phyloP scores from a whole-genome alignment of 2,888 invertebrate species.

The Pyrochroa serraticornis region DNA sequence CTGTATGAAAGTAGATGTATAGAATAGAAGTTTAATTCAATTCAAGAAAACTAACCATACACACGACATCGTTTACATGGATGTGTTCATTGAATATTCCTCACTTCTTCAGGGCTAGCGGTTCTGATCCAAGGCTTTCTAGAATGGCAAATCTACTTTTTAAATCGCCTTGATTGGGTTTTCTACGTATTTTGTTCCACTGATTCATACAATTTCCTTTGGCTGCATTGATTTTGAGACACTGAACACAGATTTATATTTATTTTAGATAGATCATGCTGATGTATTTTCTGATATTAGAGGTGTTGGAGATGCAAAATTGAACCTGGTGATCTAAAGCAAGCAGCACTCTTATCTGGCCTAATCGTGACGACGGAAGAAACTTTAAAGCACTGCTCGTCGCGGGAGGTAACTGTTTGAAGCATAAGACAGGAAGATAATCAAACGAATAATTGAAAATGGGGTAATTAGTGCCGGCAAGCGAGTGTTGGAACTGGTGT shows the following conservation, averaged over 20 bases:
- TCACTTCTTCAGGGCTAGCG: conserved; percentile 23
- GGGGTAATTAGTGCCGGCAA: conserved; percentile 34
- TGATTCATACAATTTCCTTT: background rate
- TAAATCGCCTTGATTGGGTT: conserved; percentile 15
- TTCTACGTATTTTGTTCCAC: conserved; percentile 5
- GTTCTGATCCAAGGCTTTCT: conserved; percentile 23
- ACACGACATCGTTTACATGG: background rate
- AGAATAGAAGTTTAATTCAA: background rate
- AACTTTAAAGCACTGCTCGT: too few species aligned
- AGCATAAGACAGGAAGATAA: too few species aligned
- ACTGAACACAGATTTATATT: too few species aligned
- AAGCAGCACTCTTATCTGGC: too few species aligned
- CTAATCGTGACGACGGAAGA: too few species aligned
- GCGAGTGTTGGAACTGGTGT: conserved; percentile 26
- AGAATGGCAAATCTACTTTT: conserved; percentile 26
- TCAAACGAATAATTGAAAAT: conserved; percentile 17
- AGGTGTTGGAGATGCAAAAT: too few species aligned
- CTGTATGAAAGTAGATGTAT: background rate
- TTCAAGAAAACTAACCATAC: background rate
- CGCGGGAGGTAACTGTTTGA: too few species aligned
- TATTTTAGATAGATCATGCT: too few species aligned
- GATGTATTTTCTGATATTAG: too few species aligned
- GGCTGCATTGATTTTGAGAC: too few species aligned
- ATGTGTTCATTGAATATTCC: background rate
- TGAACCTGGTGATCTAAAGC: too few species aligned